phyloP scores from a whole-genome alignment of 2,797 vertebrate genomes.

The Acipenser oxyrinchus region DNA sequence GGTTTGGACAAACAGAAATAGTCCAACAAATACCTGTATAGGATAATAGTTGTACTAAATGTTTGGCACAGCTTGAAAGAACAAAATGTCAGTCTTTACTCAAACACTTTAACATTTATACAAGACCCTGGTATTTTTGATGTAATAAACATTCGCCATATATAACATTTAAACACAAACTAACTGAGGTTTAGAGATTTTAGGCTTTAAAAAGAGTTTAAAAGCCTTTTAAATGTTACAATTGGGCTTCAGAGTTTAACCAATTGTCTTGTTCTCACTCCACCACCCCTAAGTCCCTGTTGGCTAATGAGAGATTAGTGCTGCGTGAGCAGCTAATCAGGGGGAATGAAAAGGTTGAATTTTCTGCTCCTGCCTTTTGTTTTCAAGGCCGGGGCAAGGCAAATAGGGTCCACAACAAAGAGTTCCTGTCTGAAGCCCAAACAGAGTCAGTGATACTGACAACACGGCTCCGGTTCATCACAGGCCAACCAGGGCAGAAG shows the following conservation, averaged over 20 bases:
- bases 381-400: conserved; percentile 1
- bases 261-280: conserved; percentile 14
- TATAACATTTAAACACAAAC: too few species aligned
- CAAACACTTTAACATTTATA: too few species aligned
- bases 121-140: too few species aligned
- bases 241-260: conserved; percentile 8
- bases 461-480: conserved; percentile 8
- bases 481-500: conserved; percentile 10
- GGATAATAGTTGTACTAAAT: too few species aligned
- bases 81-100: too few species aligned
- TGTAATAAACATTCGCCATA: too few species aligned
- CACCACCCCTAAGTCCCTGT: conserved; percentile 20
- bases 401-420: conserved; percentile 11
- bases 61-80: too few species aligned
- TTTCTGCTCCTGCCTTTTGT: conserved; percentile 8
- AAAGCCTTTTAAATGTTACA: background rate
- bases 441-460: conserved; percentile 19
- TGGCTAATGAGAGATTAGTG: conserved; percentile 25
- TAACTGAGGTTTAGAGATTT: too few species aligned
- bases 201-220: too few species aligned
- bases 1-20: too few species aligned
- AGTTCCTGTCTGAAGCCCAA: conserved; percentile 1
- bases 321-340: conserved; percentile 16
- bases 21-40: too few species aligned
- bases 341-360: conserved; percentile 13